Conservation (phyloP, 2,113 vertebrate genomes). For the Corythaixoides concolor region DNA sequence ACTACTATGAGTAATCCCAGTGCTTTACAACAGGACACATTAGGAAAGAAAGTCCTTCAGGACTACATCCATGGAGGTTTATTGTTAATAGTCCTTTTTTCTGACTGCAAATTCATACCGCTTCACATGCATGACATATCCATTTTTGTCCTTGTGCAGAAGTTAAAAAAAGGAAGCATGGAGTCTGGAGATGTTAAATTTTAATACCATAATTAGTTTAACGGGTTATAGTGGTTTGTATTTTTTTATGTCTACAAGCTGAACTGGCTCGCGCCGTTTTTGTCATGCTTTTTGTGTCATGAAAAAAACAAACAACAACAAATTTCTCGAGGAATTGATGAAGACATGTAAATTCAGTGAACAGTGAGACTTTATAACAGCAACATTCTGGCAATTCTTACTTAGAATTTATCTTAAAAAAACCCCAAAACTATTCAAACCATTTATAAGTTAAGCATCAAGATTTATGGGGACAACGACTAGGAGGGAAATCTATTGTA, state of each 20-base stretch:
- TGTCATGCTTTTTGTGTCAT: background rate
- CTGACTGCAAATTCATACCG: background rate
- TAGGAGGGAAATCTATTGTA: background rate
- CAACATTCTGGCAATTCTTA: background rate
- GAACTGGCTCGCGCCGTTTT: background rate
- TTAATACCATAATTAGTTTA: background rate
- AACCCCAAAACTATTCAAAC: background rate
- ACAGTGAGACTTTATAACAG: background rate
- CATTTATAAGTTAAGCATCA: background rate
- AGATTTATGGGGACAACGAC: background rate
- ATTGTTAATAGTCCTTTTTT: background rate
- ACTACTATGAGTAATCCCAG: slow-evolving; percentile 34
- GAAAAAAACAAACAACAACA: background rate
- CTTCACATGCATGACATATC: background rate
- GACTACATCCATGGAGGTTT: background rate
- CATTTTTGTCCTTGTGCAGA: background rate
- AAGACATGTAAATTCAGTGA: background rate
- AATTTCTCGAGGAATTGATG: background rate
- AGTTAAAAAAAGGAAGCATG: background rate
- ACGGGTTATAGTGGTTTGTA: background rate
- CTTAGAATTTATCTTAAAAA: background rate
- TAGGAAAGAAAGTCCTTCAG: background rate
- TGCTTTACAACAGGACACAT: background rate
- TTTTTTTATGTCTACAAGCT: background rate
- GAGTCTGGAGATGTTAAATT: background rate